phyloP scores from a whole-genome alignment of 2,113 vertebrate genomes.

The Sinosuthora webbiana region DNA sequence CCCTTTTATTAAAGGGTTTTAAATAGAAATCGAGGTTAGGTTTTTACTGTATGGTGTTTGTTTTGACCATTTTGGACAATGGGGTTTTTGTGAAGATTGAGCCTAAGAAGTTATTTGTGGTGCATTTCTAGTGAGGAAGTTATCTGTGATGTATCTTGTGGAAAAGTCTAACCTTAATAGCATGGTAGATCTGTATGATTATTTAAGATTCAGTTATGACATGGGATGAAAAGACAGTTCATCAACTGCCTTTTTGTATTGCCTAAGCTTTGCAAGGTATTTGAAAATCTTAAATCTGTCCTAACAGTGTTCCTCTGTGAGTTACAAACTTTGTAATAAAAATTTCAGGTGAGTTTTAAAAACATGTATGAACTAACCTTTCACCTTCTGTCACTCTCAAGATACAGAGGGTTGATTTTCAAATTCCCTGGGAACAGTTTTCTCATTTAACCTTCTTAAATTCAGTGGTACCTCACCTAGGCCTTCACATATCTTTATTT shows the following conservation, averaged over 20 bases:
- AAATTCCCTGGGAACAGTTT: background rate
- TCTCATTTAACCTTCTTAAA: background rate
- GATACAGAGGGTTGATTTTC: background rate
- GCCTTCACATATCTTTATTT: background rate
- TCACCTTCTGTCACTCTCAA: background rate
- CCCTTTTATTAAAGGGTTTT: conserved; percentile 14
- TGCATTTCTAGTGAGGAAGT: conserved; percentile 5
- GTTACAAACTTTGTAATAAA: background rate
- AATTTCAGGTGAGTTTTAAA: background rate
- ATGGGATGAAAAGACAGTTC: conserved; percentile 3
- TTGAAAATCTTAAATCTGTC: background rate
- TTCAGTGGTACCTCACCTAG: background rate
- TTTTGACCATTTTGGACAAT: conserved; percentile 19
- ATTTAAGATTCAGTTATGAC: background rate
- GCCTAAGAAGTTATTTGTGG: conserved; percentile 18
- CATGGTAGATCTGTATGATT: background rate
- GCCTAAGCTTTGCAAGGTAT: background rate
- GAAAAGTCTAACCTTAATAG: conserved; percentile 31
- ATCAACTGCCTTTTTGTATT: background rate
- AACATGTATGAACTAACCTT: background rate
- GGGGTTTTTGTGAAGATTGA: background rate
- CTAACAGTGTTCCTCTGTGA: background rate
- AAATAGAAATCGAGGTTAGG: conserved; percentile 31
- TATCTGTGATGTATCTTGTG: background rate
- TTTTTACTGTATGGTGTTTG: conserved; percentile 17